These are phyloP conservation scores for Macrocentrus cingulum DNA, from an alignment of 1,140 invertebrate genomes.

Conservation along the genomic window DNA sequence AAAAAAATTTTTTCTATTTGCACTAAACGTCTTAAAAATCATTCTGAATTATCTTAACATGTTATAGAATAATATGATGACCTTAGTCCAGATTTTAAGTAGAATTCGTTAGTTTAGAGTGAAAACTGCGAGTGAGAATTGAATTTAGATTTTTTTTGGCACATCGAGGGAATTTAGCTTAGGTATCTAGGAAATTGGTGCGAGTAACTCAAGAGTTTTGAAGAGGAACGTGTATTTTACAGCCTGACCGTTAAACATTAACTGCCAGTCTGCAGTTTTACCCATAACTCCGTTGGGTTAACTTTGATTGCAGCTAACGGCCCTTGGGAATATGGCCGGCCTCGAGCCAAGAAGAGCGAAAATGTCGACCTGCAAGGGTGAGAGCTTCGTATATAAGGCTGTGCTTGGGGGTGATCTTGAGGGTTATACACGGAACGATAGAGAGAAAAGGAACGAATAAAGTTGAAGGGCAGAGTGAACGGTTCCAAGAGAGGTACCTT, in stretches of 20 bases:
- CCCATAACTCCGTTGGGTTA: slow-evolving; percentile 52
- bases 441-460: slow-evolving; percentile 26
- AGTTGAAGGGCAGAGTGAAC: slow-evolving; percentile 17
- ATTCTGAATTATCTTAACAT: too few species aligned
- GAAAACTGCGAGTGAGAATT: too few species aligned
- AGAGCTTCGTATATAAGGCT: too few species aligned
- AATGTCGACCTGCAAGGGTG: slow-evolving; percentile 8
- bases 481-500: slow-evolving; percentile 38
- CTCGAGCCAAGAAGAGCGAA: not conserved
- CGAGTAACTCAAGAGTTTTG: not conserved
- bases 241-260: slow-evolving; percentile 55
- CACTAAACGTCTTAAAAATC: too few species aligned
- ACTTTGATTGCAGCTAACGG: slow-evolving; percentile 59
- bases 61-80: too few species aligned
- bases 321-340: slow-evolving; percentile 44
- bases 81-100: too few species aligned
- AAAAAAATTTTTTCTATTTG: too few species aligned
- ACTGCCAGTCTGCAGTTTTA: slow-evolving; percentile 52
- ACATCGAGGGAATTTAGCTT: too few species aligned
- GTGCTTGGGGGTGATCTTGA: slow-evolving; percentile 41
- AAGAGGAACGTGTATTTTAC: slow-evolving; percentile 50
- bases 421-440: slow-evolving; percentile 28
- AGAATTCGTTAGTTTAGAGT: too few species aligned
- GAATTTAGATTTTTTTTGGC: too few species aligned
- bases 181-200: slow-evolving; percentile 2